Evolutionary conservation across 1,140 invertebrate genomes (phyloP), one percentile per base, ranked within the genome.

Genomic region (Hylaeus volcanicus): DNA sequence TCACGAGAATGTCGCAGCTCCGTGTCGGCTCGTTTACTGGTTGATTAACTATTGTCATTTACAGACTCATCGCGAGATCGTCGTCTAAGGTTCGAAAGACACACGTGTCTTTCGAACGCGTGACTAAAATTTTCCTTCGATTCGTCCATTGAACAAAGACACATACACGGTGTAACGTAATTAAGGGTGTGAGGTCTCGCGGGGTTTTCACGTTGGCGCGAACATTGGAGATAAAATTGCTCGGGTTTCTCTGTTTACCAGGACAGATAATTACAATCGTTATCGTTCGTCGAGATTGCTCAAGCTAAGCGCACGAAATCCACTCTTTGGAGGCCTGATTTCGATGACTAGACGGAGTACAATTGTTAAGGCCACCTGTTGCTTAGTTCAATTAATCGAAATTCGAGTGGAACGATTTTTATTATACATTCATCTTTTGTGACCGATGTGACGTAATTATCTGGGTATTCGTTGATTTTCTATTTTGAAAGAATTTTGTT

Each of bases 251-350:
- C 15, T 66, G 60, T 86, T 82, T 86, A 79, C 61, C 45, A 73
- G 74, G 4, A 72, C 12, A 43, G 83, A 85, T 85, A 86, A 85
- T 82, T 82, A 74, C 65, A n/a, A 71, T 26, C 64, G 68, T 85
- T 79, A 82, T 86, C 73, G 51, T 41, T 74, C 14, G 14, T n/a
- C 2, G 70, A 69, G 76, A 79, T 79, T 79, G 76, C 55, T 26
- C 39, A 51, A 79, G 43, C 26, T n/a, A 2, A 4, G 48, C 15
- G 9, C 9, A 53, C 56, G 11, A 73, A 81, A 74, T 60, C 26
- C 3, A 15, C 45, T 39, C 8, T 53, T 51, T 8, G 6, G 15
- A 41, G 39, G 1, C 41, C 48, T 48, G 58, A 79, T 79, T 72
- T 73, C 56, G 53, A 65, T 64, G 69, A 65, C 41, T 26, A 14